phyloP scores from a whole-genome alignment of 2,888 invertebrate genomes.

The Ophion obscuratus region DNA sequence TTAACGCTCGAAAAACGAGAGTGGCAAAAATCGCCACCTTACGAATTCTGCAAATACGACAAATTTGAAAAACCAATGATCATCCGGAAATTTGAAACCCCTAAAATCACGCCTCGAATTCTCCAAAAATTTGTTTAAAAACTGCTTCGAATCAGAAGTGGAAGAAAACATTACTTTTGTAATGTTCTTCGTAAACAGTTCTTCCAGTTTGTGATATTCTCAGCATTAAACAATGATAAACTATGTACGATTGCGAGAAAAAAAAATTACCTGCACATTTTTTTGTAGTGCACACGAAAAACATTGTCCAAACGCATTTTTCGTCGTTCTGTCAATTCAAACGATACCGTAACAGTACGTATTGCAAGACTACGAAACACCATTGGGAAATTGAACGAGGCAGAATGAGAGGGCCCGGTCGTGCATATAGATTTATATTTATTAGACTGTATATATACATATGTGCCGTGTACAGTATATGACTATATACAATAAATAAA shows the following conservation, averaged over 20 bases:
- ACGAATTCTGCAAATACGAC: background rate
- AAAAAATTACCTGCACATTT: slow-evolving; percentile 25
- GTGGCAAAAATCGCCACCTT: background rate
- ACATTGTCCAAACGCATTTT: slow-evolving; percentile 10
- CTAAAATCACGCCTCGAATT: background rate
- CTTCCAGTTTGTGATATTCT: slow-evolving; percentile 57
- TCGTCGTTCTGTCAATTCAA: slow-evolving; percentile 22
- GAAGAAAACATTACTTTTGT: background rate
- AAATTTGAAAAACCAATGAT: background rate
- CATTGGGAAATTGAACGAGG: slow-evolving; percentile 26
- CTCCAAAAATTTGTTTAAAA: background rate
- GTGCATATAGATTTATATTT: slow-evolving; percentile 66
- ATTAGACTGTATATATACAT: slow-evolving; percentile 72
- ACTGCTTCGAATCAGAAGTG: background rate
- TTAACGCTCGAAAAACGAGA: background rate
- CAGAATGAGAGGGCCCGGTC: slow-evolving; percentile 52
- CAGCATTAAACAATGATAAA: slow-evolving; percentile 39
- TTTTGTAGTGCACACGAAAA: slow-evolving; percentile 22
- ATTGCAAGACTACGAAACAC: slow-evolving; percentile 6
- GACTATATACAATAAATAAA: slow-evolving; percentile 75
- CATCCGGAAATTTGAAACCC: background rate
- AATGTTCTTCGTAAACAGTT: background rate
- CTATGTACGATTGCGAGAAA: slow-evolving; percentile 14
- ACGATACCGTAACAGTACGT: slow-evolving; percentile 4
- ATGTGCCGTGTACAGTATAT: slow-evolving; percentile 70